Evolutionary conservation across 2,113 vertebrate species (phyloP), one percentile per base, ranked within the genome.

Genomic region (Sinocyclocheilus rhinocerous): DNA sequence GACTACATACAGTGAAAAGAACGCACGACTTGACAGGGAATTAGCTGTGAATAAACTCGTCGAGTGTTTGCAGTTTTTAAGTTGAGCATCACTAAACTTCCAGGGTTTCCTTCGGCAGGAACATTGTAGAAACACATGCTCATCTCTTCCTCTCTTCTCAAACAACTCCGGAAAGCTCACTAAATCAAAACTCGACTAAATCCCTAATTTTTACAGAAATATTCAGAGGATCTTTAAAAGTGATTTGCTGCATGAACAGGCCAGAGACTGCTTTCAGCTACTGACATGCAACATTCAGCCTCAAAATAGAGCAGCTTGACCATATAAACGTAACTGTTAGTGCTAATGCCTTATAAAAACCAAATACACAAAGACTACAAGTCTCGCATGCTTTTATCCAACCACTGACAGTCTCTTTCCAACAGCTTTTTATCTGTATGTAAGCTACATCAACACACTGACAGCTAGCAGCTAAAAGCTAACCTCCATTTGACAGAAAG

Each of bases 401-500:
- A 18, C 22, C 65, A 59, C 20, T 73, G 50, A 26, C 67, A 83
- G 29, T 7, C 20, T 73, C 63, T 33, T 69, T 52, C 80, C 65
- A 22, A 22, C 45, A 73, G 33, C 69, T 42, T 33, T 57, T 6
- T 73, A 6, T 42, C 42, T 55, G 45, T 15, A 11, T 73, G 81
- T 42, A 16, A 84, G 81, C 81, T 84, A 72, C 81, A 73, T 73
- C 57, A 84, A 69, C 81, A 83, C 26, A 83, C 69, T 84, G 81
- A 84, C 81, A 84, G 81, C 81, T 84, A 83, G 67, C 15, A 24
- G 16, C 45, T 50, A 33, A 84, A 73, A 24, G 73, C 86, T 89
- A 89, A 48, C 86, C 88, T 59, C 84, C 86, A 82, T 87, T 83
- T 78, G 79, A 85, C 83, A 89, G 85, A 72, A 75, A 50, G 55